phyloP scores from a whole-genome alignment of 92 coral and sea anemone genomes.

The Pocillopora grandis region DNA sequence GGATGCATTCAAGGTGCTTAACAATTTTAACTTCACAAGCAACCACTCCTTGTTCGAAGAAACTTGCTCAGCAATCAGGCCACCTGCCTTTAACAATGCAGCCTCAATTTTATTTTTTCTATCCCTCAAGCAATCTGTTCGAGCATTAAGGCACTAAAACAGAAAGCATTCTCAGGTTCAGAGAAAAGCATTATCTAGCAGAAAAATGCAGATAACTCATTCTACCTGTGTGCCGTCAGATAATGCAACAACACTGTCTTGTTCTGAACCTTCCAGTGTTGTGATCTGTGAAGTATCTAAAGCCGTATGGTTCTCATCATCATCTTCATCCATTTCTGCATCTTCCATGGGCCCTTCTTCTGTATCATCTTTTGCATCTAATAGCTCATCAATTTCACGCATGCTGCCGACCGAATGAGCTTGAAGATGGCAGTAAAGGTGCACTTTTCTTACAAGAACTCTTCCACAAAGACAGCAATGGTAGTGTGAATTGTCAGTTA shows the following conservation, averaged over 20 bases:
- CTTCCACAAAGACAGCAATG: constrained; percentile 93
- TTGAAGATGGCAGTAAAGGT: constrained; percentile 85
- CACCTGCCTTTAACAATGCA: too few species aligned
- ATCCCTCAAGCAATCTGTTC: too few species aligned
- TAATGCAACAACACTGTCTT: constrained; percentile 76
- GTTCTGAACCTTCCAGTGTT: constrained; percentile 47
- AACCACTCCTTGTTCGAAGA: too few species aligned
- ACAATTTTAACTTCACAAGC: too few species aligned
- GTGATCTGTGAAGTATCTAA: constrained; percentile 77
- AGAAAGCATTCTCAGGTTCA: too few species aligned
- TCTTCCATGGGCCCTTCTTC: constrained; percentile 74
- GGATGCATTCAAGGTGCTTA: too few species aligned
- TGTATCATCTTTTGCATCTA: constrained; percentile 62
- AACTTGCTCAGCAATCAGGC: too few species aligned
- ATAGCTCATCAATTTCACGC: constrained; percentile 69
- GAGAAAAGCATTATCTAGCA: too few species aligned
- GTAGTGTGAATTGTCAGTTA: constrained; percentile 87
- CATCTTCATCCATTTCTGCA: constrained; percentile 58
- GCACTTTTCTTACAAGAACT: constrained; percentile 83
- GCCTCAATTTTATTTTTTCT: too few species aligned
- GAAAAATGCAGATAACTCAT: too few species aligned
- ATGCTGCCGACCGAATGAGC: constrained; percentile 81
- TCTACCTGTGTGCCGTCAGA: constrained; percentile 83
- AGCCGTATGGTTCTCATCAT: constrained; percentile 59
- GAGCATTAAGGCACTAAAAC: too few species aligned